Base-by-base conservation (phyloP, 2,113 vertebrate species). In the Daboia siamensis region DNA sequence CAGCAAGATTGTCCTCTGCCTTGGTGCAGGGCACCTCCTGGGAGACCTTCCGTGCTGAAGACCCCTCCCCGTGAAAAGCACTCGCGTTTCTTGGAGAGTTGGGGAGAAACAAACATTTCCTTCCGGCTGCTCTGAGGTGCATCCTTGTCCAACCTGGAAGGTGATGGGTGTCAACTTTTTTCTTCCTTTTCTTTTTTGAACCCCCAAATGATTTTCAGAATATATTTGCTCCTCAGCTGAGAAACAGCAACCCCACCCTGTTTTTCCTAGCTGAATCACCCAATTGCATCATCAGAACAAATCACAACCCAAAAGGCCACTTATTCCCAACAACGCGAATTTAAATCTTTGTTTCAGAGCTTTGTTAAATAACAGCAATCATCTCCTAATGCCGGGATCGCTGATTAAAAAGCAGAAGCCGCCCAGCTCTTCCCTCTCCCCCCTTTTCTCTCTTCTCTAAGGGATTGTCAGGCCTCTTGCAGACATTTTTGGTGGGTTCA, bases 221-320 rank as follows among this genome's bases (percentile, higher is more conserved):
- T 97, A 94, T n/a, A 54, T 97, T 98, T 98, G 96, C 97, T 97
- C 97, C 96, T 97, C 97, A 94, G 97, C 96, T 95, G 90, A 21
- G 7, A 12, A n/a, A 52, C 52, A 95, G 95, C 92, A 92, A 15
- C 20, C 11, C 90, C 54, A 0, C 44, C 33, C 17, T 93, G 95
- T 96, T 97, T 96, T 96, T 97, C 96, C 94, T 95, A 94, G 95
- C 94, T 97, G 96, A 95, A 95, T 95, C 88, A 20, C 88, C 91
- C 95, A 91, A 96, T 95, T 93, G 96, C 96, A 97, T 96, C 94
- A 95, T 97, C 96, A 87, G 59, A 91, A 88, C 93, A 97, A 97
- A 90, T 24, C 12, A 90, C n/a, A 29, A 74, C 87, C 24, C 26
- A 87, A 91, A 59, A 86, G 4, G 21, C 95, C 93, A 85, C 85